Evolutionary conservation across 2,888 invertebrate genomes (phyloP).

Genomic region (Erpobdella octoculata): DNA sequence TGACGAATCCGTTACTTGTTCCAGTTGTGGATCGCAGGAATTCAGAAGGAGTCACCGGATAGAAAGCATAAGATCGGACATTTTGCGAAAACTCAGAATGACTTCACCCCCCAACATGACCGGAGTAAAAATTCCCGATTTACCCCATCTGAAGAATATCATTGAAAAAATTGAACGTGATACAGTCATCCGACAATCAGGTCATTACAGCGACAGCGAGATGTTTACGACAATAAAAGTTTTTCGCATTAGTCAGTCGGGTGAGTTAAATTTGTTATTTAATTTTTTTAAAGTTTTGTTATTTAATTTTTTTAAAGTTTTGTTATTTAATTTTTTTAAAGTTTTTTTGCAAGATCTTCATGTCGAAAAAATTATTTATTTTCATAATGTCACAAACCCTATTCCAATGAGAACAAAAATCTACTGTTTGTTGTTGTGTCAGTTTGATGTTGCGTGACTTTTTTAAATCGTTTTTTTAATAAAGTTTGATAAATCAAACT

Average conservation of each 20-base stretch:
- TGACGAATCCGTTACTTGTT: neutral
- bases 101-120: constrained; percentile 26
- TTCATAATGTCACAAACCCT: no score
- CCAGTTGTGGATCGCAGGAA: neutral
- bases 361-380: no score
- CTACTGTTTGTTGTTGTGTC: no score
- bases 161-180: neutral
- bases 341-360: no score
- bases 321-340: no score
- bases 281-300: neutral
- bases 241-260: constrained; percentile 23
- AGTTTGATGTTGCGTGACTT: no score
- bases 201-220: constrained; percentile 16
- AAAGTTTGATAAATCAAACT: no score
- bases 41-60: constrained; percentile 18
- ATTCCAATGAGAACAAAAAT: no score
- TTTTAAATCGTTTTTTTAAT: no score
- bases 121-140: constrained; percentile 8
- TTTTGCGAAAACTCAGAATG: constrained; percentile 26
- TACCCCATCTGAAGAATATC: constrained; percentile 18
- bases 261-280: neutral
- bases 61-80: constrained; percentile 27
- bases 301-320: no score
- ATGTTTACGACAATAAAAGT: constrained; percentile 23
- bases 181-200: neutral